A percentile compares a stretch with the other conserved stretches of the same genome.
These are phyloP conservation scores for Drosophila lacertosa DNA, from an alignment of 1,140 invertebrate genomes.

Conservation along the genomic window DNA sequence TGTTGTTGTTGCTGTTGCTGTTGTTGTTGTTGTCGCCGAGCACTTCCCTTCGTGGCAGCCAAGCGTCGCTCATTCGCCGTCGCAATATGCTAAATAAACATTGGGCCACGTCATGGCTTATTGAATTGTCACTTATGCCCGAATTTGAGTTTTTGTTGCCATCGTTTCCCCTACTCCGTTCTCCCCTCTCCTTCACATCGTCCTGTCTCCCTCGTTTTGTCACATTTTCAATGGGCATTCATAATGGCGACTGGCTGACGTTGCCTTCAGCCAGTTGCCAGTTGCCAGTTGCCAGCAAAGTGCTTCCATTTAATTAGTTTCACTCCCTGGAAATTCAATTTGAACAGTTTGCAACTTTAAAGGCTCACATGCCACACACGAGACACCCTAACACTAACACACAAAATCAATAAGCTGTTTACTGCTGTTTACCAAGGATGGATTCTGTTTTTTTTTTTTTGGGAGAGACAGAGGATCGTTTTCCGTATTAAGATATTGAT, in stretches of 20 bases:
- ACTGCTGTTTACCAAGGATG: too few relatives aligned
- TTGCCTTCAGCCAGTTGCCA: constrained; percentile 27
- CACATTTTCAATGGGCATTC: constrained; percentile 67
- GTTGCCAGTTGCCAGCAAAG: constrained; percentile 58
- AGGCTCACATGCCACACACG: constrained; percentile 32
- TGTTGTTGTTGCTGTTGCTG: constrained; percentile 2
- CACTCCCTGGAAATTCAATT: constrained; percentile 67
- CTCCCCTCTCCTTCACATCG: not conserved
- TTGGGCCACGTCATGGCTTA: constrained; percentile 83
- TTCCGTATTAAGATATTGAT: too few relatives aligned
- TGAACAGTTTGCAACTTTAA: constrained; percentile 50
- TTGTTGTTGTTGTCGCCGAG: not conserved
- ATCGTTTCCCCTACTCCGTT: constrained; percentile 23
- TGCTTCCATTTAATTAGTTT: constrained; percentile 82
- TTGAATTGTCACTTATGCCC: constrained; percentile 83
- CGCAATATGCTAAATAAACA: constrained; percentile 83
- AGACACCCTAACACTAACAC: constrained; percentile 27
- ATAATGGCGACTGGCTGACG: constrained; percentile 75
- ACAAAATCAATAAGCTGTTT: constrained; percentile 78
- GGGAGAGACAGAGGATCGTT: too few relatives aligned
- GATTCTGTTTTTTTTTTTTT: too few relatives aligned
- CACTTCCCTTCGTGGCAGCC: constrained; percentile 40
- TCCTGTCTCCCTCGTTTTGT: constrained; percentile 32
- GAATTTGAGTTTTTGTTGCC: constrained; percentile 77
- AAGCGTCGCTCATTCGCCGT: constrained; percentile 78